Conservation (phyloP, 1,140 invertebrate genomes). For the Coboldia fuscipes region DNA sequence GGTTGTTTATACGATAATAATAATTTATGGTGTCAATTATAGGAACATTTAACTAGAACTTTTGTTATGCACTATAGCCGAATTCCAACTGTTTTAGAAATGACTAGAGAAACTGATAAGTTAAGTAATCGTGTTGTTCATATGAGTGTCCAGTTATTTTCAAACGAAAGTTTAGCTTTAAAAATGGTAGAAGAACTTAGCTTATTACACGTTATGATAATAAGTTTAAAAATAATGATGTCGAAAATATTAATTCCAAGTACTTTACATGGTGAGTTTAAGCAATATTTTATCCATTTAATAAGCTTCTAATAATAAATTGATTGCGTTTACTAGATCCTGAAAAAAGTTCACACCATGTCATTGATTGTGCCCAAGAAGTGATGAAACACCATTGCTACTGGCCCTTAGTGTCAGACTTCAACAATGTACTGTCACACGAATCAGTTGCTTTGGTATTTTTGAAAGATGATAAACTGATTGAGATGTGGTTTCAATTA, state of each 20-base stretch:
- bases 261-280: slow-evolving; percentile 51
- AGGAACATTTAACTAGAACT: slow-evolving; percentile 78
- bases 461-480: slow-evolving; percentile 60
- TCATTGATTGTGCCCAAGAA: slow-evolving; percentile 78
- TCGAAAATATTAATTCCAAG: slow-evolving; percentile 71
- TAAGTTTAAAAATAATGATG: slow-evolving; percentile 87
- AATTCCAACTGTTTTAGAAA: slow-evolving; percentile 76
- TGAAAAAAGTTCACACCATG: slow-evolving; percentile 60
- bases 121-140: slow-evolving; percentile 90
- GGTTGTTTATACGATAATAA: slow-evolving; percentile 1
- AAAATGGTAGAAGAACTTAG: slow-evolving; percentile 78
- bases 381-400: slow-evolving; percentile 97
- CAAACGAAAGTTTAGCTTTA: slow-evolving; percentile 74
- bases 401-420: slow-evolving; percentile 91
- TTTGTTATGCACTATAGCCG: slow-evolving; percentile 92
- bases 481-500: slow-evolving; percentile 90
- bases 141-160: slow-evolving; percentile 89
- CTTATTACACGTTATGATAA: slow-evolving; percentile 83
- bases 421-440: slow-evolving; percentile 93
- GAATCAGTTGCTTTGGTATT: slow-evolving; percentile 74
- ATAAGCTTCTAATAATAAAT: background rate
- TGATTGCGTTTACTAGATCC: slow-evolving; percentile 31
- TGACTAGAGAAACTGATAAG: slow-evolving; percentile 66
- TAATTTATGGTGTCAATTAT: slow-evolving; percentile 10
- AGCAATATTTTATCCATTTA: slow-evolving; percentile 1